Conservation (phyloP, 2,113 vertebrate species). For the Peromyscus californicus region DNA sequence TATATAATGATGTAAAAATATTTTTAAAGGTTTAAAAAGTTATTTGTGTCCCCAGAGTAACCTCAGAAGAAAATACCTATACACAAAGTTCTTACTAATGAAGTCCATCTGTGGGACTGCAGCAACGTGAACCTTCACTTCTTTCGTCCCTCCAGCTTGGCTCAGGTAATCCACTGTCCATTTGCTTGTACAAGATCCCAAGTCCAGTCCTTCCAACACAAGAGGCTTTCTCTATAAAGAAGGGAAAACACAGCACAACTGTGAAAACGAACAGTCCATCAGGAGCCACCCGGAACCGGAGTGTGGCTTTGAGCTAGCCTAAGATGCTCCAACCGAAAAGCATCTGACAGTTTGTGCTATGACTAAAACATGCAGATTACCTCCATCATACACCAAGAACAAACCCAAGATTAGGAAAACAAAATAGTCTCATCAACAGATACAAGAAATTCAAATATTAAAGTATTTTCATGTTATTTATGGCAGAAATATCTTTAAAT, state of each 20-base stretch:
- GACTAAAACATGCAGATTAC: background rate
- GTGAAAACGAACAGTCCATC: background rate
- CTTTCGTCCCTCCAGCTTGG: conserved; percentile 87
- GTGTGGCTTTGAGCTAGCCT: background rate
- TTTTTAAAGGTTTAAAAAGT: conserved; percentile 47
- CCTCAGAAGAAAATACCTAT: conserved; percentile 91
- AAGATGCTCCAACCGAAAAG: conserved; percentile 38
- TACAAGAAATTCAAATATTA: conserved; percentile 6
- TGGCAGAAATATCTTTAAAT: conserved; percentile 48
- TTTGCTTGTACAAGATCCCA: conserved; percentile 92
- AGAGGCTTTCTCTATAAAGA: conserved; percentile 91
- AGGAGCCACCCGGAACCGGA: background rate
- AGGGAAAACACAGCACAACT: background rate
- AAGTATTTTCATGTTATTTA: conserved; percentile 44
- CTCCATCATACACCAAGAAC: background rate
- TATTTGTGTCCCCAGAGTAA: conserved; percentile 64
- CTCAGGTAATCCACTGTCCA: conserved; percentile 94
- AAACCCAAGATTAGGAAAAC: conserved; percentile 30
- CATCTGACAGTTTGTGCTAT: background rate
- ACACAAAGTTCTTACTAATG: conserved; percentile 97
- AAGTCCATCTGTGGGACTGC: conserved; percentile 95
- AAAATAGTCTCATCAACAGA: conserved; percentile 2
- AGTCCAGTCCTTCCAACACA: conserved; percentile 91
- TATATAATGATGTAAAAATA: conserved; percentile 57
- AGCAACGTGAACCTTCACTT: conserved; percentile 96